phyloP scores from a whole-genome alignment of 2,888 invertebrate species.

The Ophion costatus region DNA sequence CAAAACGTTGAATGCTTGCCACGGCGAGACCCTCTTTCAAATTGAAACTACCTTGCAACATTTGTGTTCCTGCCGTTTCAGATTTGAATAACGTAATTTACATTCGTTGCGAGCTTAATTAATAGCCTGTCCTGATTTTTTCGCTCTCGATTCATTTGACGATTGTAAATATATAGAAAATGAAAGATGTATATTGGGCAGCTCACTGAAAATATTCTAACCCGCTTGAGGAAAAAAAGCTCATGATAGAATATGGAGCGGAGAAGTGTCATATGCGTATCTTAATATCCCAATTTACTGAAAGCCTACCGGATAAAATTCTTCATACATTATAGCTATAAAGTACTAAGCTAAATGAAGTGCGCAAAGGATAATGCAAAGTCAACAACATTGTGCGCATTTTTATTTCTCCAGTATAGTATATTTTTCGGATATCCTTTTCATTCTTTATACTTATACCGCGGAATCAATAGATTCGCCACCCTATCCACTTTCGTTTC shows the following conservation, averaged over 20 bases:
- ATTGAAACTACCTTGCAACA: constrained; percentile 43
- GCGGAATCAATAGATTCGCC: constrained; percentile 46
- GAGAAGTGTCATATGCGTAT: too few species aligned
- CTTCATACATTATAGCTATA: too few species aligned
- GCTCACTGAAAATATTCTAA: neutral
- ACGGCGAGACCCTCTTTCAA: constrained; percentile 12
- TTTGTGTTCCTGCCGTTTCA: constrained; percentile 43
- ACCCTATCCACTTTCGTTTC: constrained; percentile 47
- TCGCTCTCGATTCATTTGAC: neutral
- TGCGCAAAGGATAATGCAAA: too few species aligned
- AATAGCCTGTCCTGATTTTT: constrained; percentile 21
- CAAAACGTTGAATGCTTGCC: constrained; percentile 26
- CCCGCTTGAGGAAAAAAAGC: neutral
- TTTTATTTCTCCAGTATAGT: too few species aligned
- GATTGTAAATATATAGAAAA: neutral
- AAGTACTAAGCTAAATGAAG: too few species aligned
- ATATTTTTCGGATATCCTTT: neutral
- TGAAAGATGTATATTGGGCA: constrained; percentile 11
- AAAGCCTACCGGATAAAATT: too few species aligned
- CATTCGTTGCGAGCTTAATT: constrained; percentile 34
- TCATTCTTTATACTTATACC: constrained; percentile 28
- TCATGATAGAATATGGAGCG: neutral
- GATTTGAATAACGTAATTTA: constrained; percentile 48
- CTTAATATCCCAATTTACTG: too few species aligned
- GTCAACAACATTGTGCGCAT: too few species aligned